Conservation (phyloP, 1,140 invertebrate species). For the Calephelis nemesis region DNA sequence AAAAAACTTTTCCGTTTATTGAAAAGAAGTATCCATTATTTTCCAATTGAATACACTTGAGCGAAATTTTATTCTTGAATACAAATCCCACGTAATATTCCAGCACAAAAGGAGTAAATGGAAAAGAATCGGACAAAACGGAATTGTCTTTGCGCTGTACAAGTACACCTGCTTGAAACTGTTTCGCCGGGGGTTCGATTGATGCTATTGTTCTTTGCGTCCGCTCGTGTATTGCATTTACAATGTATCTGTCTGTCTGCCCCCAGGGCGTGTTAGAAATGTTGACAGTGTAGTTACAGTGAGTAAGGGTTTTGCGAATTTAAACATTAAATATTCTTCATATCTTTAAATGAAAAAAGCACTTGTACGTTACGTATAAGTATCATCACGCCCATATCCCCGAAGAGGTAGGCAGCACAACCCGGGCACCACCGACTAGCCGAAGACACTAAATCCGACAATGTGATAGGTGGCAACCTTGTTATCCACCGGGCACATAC, state of each 20-base stretch:
- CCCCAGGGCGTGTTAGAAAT: neutral
- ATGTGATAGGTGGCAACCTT: too few relatives aligned
- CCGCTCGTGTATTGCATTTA: neutral
- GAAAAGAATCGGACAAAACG: slow-evolving; percentile 1
- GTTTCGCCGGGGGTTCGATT: slow-evolving; percentile 10
- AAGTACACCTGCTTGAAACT: neutral
- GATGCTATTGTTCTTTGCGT: slow-evolving; percentile 10
- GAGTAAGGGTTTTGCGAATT: too few relatives aligned
- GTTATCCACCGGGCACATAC: too few relatives aligned
- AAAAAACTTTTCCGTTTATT: neutral
- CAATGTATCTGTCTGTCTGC: neutral
- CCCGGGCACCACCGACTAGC: too few relatives aligned
- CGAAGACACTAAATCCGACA: too few relatives aligned
- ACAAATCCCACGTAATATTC: slow-evolving; percentile 1
- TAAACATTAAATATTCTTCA: too few relatives aligned
- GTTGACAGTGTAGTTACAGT: neutral
- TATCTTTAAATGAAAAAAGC: too few relatives aligned
- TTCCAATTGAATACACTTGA: neutral
- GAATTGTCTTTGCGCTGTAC: slow-evolving; percentile 6
- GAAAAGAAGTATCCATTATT: slow-evolving; percentile 6
- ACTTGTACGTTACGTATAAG: too few relatives aligned
- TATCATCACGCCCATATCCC: too few relatives aligned
- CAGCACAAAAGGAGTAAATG: slow-evolving; percentile 5
- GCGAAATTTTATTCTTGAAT: slow-evolving; percentile 1
- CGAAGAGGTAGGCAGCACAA: too few relatives aligned